Conservation (phyloP, 2,888 invertebrate genomes). For the Cephalotes varians region DNA sequence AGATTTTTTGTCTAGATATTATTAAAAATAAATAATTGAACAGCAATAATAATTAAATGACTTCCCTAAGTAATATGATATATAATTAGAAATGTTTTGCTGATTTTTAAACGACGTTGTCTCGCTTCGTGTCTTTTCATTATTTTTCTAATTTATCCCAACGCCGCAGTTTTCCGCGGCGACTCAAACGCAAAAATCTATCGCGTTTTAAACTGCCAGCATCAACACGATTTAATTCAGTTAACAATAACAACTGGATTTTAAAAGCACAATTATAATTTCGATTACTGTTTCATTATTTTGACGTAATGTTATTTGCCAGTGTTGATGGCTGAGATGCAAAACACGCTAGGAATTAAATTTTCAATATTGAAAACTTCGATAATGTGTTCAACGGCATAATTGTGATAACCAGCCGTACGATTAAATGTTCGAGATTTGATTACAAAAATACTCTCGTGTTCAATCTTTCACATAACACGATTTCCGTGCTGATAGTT, state of each 20-base stretch:
- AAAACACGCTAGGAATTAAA: not conserved
- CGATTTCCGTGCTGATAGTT: not conserved
- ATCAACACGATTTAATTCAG: slow-evolving; percentile 17
- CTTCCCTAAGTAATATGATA: not conserved
- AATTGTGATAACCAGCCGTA: not conserved
- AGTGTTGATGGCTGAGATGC: not conserved
- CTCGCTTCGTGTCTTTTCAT: not conserved
- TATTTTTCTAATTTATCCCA: slow-evolving; percentile 15
- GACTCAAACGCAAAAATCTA: not conserved
- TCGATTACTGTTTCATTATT: slow-evolving; percentile 22
- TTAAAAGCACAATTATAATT: slow-evolving; percentile 25
- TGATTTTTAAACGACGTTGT: not conserved
- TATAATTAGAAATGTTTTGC: not conserved
- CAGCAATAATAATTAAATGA: not conserved
- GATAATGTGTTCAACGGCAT: not conserved
- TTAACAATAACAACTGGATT: slow-evolving; percentile 11
- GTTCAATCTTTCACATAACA: not conserved
- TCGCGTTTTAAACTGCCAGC: slow-evolving; percentile 2
- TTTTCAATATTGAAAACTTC: slow-evolving; percentile 23
- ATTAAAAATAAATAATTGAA: not conserved
- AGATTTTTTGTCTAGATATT: not conserved
- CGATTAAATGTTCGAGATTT: not conserved
- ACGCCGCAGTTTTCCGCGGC: not conserved
- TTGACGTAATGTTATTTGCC: not conserved
- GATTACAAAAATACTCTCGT: not conserved